Base-by-base conservation (phyloP, 2,888 invertebrate species). In the Alloplasta piceator region DNA sequence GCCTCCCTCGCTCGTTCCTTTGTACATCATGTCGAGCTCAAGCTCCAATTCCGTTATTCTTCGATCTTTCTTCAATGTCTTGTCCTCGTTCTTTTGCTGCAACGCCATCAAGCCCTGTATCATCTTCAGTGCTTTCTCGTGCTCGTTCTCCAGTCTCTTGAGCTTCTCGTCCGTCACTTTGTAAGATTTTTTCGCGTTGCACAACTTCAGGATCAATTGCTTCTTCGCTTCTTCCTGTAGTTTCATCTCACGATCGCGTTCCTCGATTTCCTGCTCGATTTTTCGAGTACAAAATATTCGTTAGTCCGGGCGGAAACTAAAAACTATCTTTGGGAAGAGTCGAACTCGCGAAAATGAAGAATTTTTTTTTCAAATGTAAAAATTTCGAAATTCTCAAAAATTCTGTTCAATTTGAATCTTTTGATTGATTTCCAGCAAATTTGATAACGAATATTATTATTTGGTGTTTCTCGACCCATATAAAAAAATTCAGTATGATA, bases 91-190 rank as follows among this genome's bases (percentile, higher is more conserved):
- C 82, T 94, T 93, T 81, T 94, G 93, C 84, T 94, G 94, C 85
- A 93, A 93, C 79, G 93, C 93, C 92, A 94, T 93, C 82, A 94
- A 94, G 41, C 93, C 93, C 90, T 94, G 94, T 67, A 94, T 94
- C 92, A 94, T 93, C 86, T 93, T 93, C 60, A 94, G 89, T 3
- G 94, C 94, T 86, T 94, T 94, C 56, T 92, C 92, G 83, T 94
- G 93, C 83, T 94, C 94, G 10, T 89, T 89, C 56, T 93, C 93
- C n/a, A 94, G 86, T 82, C 93, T 93, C 16, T 93, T 91, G 64
- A 94, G 86, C 86, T 88, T 90, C 7, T 87, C 84, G 6, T 91
- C 89, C 2, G 83, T 85, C 2, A 81, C 80, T 7, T 90, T 88
- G 0, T 81, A 80, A 0, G 87, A 83, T 68, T 90, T 89, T 70